phyloP scores from a whole-genome alignment of 1,140 invertebrate species.

The Ylistrum balloti region DNA sequence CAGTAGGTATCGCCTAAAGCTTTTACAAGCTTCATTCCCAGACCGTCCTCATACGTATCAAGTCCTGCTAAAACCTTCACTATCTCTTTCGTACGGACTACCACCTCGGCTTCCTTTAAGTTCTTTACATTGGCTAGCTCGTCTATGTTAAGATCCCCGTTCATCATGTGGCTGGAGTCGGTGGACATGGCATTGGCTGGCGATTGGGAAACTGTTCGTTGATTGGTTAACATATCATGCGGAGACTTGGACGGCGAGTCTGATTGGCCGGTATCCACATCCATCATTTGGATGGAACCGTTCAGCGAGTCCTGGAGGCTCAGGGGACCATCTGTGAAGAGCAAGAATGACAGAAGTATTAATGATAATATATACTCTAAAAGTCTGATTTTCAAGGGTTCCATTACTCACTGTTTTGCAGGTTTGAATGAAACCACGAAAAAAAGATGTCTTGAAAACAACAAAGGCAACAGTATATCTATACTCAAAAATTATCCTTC shows the following conservation, averaged over 20 bases:
- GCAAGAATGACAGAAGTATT: no score
- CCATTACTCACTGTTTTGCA: no score
- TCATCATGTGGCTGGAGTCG: slow-evolving; percentile 58
- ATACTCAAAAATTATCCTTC: no score
- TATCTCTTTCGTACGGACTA: slow-evolving; percentile 67
- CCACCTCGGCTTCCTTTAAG: slow-evolving; percentile 71
- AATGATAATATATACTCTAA: no score
- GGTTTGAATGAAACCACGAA: no score
- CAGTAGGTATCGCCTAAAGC: slow-evolving; percentile 77
- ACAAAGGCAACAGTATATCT: no score
- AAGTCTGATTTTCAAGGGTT: no score
- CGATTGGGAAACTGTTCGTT: slow-evolving; percentile 48
- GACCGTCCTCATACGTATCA: slow-evolving; percentile 75
- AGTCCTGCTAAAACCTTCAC: slow-evolving; percentile 70
- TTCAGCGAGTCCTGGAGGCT: slow-evolving; percentile 69
- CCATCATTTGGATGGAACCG: slow-evolving; percentile 55
- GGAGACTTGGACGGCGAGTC: slow-evolving; percentile 42
- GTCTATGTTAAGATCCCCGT: slow-evolving; percentile 54
- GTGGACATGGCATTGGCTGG: slow-evolving; percentile 51
- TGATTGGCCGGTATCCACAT: slow-evolving; percentile 55
- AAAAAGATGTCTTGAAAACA: no score
- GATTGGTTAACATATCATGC: slow-evolving; percentile 46
- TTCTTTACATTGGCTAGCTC: slow-evolving; percentile 56
- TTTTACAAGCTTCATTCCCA: slow-evolving; percentile 76
- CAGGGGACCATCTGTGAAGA: slow-evolving; percentile 72